Conservation (phyloP, 1,140 invertebrate species). For the Drosophila truncata region DNA sequence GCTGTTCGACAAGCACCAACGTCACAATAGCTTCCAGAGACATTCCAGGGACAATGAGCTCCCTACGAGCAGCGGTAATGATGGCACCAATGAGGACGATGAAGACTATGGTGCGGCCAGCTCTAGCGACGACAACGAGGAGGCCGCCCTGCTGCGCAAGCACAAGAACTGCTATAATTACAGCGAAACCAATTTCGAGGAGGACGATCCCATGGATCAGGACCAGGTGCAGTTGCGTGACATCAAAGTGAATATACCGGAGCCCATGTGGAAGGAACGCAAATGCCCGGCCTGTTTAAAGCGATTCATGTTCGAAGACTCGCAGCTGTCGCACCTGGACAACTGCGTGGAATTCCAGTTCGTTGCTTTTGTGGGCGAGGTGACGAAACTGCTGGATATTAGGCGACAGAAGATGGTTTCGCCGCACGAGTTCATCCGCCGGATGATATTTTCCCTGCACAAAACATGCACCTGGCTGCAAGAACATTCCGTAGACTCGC, state of each 20-base stretch:
- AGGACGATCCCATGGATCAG: slow-evolving; percentile 83
- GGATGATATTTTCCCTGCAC: slow-evolving; percentile 78
- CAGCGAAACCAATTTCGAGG: slow-evolving; percentile 80
- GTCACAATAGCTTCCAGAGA: slow-evolving; percentile 1
- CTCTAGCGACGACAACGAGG: slow-evolving; percentile 74
- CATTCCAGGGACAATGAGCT: slow-evolving; percentile 30
- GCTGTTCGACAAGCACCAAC: slow-evolving; percentile 68
- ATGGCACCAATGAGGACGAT: slow-evolving; percentile 56
- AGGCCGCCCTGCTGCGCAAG: slow-evolving; percentile 54
- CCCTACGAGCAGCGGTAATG: slow-evolving; percentile 55
- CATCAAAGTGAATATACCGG: slow-evolving; percentile 76
- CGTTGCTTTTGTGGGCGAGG: slow-evolving; percentile 59
- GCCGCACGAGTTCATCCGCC: slow-evolving; percentile 78
- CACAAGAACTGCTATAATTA: slow-evolving; percentile 78
- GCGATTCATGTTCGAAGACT: slow-evolving; percentile 83
- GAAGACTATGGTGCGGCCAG: slow-evolving; percentile 64
- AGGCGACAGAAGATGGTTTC: slow-evolving; percentile 74
- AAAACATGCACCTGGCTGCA: slow-evolving; percentile 80
- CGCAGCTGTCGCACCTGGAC: slow-evolving; percentile 70
- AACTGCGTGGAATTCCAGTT: slow-evolving; percentile 80
- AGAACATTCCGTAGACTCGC: slow-evolving; percentile 65
- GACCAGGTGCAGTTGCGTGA: slow-evolving; percentile 70
- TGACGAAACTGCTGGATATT: slow-evolving; percentile 66
- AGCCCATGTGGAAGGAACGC: slow-evolving; percentile 80
- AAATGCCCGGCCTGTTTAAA: slow-evolving; percentile 78